Conservation (phyloP, 2,113 vertebrate genomes). For the Numida meleagris region DNA sequence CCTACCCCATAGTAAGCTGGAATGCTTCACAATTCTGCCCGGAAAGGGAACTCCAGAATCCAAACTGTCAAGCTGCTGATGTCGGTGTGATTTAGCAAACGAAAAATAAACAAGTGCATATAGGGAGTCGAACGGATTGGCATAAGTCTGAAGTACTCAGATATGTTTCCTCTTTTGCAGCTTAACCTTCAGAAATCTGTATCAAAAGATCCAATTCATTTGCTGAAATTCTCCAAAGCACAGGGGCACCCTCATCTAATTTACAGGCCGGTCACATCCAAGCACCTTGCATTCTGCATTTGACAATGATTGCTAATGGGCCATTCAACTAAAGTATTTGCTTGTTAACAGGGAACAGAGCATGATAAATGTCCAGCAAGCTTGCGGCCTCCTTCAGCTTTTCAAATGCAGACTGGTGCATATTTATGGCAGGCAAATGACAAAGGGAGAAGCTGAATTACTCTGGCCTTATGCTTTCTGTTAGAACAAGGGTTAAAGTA, state of each 20-base stretch:
- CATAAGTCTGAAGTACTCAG: constrained; percentile 30
- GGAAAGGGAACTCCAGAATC: neutral
- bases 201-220: constrained; percentile 63
- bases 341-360: constrained; percentile 83
- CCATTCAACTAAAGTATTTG: constrained; percentile 84
- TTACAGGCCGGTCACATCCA: constrained; percentile 81
- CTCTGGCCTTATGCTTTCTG: constrained; percentile 81
- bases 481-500: constrained; percentile 80
- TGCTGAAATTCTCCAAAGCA: constrained; percentile 62
- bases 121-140: neutral
- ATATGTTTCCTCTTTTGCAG: constrained; percentile 28
- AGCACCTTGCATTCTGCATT: constrained; percentile 80
- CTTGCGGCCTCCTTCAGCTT: constrained; percentile 80
- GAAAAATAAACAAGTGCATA: constrained; percentile 33
- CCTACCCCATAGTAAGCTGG: neutral
- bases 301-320: constrained; percentile 85
- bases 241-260: constrained; percentile 71
- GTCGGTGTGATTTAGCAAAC: constrained; percentile 31
- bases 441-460: constrained; percentile 78
- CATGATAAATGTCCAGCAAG: constrained; percentile 84
- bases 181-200: constrained; percentile 56
- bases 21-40: constrained; percentile 1
- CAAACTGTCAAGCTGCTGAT: constrained; percentile 10
- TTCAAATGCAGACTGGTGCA: constrained; percentile 81
- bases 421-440: constrained; percentile 82